A percentile compares a stretch with the other conserved stretches of the same genome.
phyloP scores from a whole-genome alignment of 2,113 vertebrate genomes.

The Pelvicachromis taeniatus region DNA sequence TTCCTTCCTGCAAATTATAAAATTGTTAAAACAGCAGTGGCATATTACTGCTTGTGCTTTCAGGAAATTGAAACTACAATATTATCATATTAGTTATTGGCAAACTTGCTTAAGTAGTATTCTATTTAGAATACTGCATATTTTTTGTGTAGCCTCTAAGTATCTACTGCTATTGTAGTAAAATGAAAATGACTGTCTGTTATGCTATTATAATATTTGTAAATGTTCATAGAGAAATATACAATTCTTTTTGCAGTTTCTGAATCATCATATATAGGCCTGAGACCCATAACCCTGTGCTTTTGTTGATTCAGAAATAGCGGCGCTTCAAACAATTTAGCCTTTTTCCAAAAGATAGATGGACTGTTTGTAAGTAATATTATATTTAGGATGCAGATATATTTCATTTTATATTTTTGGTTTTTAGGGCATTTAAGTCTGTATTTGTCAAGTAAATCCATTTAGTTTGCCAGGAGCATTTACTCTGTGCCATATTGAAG shows the following conservation, averaged over 20 bases:
- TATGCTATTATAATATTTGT: no score
- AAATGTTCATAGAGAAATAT: not conserved
- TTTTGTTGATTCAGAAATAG: not conserved
- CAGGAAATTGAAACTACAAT: not conserved
- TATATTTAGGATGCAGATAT: not conserved
- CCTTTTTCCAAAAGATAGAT: not conserved
- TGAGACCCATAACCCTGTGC: not conserved
- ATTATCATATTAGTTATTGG: not conserved
- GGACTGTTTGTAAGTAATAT: not conserved
- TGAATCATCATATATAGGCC: not conserved
- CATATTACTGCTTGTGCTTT: fast-evolving
- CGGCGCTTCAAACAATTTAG: not conserved
- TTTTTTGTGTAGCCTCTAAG: not conserved
- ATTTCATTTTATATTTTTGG: not conserved
- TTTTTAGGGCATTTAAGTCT: not conserved
- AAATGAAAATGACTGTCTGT: not conserved
- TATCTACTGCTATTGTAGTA: not conserved
- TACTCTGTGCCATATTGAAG: not conserved
- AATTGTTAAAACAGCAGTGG: not conserved
- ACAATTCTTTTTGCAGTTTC: not conserved
- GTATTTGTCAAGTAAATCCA: not conserved
- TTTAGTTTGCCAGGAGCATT: not conserved
- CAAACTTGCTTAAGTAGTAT: not conserved
- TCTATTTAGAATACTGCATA: not conserved
- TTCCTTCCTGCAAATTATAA: not conserved